Evolutionary conservation across 2,888 invertebrate species (phyloP), one percentile per base, ranked within the genome.

Genomic region (Lamproptera curius): DNA sequence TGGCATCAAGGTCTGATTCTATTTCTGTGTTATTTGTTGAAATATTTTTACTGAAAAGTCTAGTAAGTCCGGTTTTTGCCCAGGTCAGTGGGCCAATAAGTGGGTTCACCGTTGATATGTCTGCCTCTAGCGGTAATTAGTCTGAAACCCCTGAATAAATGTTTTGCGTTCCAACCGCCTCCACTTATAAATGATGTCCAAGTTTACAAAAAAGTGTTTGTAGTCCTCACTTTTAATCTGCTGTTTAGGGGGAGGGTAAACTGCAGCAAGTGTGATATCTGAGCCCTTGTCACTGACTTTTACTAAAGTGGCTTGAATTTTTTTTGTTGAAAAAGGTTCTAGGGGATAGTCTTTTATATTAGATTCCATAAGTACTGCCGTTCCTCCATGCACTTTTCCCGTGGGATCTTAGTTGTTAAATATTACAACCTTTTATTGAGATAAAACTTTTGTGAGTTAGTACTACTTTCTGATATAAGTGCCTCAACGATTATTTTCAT

Each of bases 91-190:
- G 50, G 47, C 48, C 48, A 53, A 16, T 53, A 42, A 8, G 49
- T 49, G 6, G 49, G 28, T 28, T 28, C n/a, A 2, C 28, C 10
- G n/a, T 45, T 33, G 2, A 52, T 53, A 48, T 59, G 38, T 31
- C 59, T 36, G 0, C 59, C 57, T 28, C 50, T 47, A 0, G 58
- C 17, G 5, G 11, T 42, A 2, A 33, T 56, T 6, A 59, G 28
- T 15, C 59, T 50, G 0, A 55, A 56, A 1, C 53, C 56, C 57
- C 57, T 59, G 33, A 42, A 34, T 0, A 16, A 20, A n/a, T 58
- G 55, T 37, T 61, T 56, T 0, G 55, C 31, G 17, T 62, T 62
- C 52, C 54, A 59, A 36, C 59, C 53, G 1, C 58, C 57, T 6
- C 34, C 44, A 16, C 40, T 14, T 10, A 50, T 46, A 20, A 51